phyloP scores from a whole-genome alignment of 2,797 vertebrate genomes.

The Jordanella pulchra region DNA sequence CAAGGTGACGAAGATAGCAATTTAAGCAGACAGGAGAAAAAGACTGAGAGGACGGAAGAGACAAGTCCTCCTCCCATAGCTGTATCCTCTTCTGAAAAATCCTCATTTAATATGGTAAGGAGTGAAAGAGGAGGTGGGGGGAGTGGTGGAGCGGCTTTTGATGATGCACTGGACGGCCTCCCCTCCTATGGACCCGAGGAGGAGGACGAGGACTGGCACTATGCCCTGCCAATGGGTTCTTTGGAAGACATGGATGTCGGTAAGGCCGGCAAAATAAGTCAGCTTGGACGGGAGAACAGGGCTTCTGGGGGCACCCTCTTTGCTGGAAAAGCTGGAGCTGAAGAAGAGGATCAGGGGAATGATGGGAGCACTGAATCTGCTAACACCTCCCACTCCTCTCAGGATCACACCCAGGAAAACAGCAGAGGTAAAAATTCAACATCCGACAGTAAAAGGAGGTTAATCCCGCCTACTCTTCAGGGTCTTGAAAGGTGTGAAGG shows the following conservation, averaged over 20 bases:
- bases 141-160: slow-evolving; percentile 63
- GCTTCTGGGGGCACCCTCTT: neutral
- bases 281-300: neutral
- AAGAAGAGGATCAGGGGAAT: slow-evolving; percentile 42
- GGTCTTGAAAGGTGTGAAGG: neutral
- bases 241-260: slow-evolving; percentile 48
- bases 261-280: slow-evolving; percentile 38
- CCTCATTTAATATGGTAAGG: slow-evolving; percentile 37
- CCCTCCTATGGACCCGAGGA: slow-evolving; percentile 60
- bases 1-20: slow-evolving; percentile 54
- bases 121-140: slow-evolving; percentile 43
- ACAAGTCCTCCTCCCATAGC: slow-evolving; percentile 24
- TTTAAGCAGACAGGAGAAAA: slow-evolving; percentile 57
- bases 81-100: slow-evolving; percentile 34
- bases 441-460: neutral
- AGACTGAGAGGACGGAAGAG: slow-evolving; percentile 39
- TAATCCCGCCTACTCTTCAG: neutral
- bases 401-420: slow-evolving; percentile 58
- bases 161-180: slow-evolving; percentile 68
- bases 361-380: slow-evolving; percentile 56
- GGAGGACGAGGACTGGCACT: slow-evolving; percentile 76
- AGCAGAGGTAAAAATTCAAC: slow-evolving; percentile 55
- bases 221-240: slow-evolving; percentile 58
- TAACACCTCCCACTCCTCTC: slow-evolving; percentile 70
- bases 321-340: slow-evolving; percentile 22